Evolutionary conservation across 2,797 vertebrate genomes (phyloP), one percentile per base, ranked within the genome.

Genomic region (Notamacropus eugenii): DNA sequence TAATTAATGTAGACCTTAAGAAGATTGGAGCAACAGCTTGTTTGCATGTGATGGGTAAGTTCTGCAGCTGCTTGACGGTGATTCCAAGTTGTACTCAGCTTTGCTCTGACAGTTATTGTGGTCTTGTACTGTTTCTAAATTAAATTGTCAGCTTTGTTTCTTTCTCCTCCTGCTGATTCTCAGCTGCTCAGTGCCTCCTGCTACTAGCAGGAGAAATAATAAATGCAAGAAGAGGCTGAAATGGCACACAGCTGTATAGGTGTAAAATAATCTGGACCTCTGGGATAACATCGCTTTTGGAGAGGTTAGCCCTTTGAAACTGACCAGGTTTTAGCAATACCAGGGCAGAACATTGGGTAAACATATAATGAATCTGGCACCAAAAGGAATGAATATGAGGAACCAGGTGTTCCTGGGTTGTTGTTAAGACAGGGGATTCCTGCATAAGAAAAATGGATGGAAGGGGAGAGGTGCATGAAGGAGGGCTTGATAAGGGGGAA

Each of bases 81-180:
- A 55, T 82, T 94, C 95, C 0, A 1, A 97, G 82, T 87, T 93
- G 40, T 29, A 93, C 9, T 87, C 74, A 93, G 59, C 52, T 58
- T 95, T 98, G 95, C 93, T 87, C 57, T 95, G 93, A 67, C 82
- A 96, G 59, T 57, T 28, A 93, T 74, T 31, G 10, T 59, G 56
- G 97, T 56, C 94, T 93, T 92, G 92, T 92, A 92, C 57, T 94
- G 93, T 91, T 93, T 98, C 93, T 96, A 91, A 94, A 55, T 46
- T n/a, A 29, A 94, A 90, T 93, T 0, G 46, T 57, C 92, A 93
- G 31, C 93, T 94, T 97, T 95, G 93, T 94, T 97, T 91, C 95
- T 96, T 29, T 98, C 74, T 96, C 55, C 29, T 97, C 90, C 94
- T 95, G 92, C 40, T 93, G 97, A 95, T 94, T 96, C 29, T 90